Conservation (phyloP, 2,113 vertebrate genomes). For the Pollachius pollachius region DNA sequence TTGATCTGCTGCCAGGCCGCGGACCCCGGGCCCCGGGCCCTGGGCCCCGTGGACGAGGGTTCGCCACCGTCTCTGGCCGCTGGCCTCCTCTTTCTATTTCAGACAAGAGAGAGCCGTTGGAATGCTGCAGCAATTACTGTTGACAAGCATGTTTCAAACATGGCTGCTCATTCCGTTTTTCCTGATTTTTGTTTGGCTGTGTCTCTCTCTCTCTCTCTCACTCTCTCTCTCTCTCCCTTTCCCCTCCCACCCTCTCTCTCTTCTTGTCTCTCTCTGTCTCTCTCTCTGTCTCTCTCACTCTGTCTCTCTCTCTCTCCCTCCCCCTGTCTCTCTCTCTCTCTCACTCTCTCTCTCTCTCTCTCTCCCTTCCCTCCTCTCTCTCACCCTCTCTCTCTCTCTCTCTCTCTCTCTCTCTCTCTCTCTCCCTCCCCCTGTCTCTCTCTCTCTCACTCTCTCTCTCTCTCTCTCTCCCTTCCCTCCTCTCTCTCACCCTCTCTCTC, state of each 20-base stretch:
- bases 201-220: not conserved
- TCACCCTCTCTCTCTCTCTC: not conserved
- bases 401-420: not conserved
- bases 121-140: conserved; percentile 30
- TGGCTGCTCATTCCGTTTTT: not conserved
- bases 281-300: not conserved
- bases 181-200: not conserved
- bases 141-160: conserved; percentile 20
- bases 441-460: not conserved
- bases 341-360: not conserved
- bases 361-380: too few relatives aligned
- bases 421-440: too few relatives aligned
- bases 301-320: not conserved
- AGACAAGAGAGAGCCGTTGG: conserved; percentile 10
- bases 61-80: conserved; percentile 5
- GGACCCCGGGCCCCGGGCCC: conserved; percentile 7
- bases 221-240: not conserved
- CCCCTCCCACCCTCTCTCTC: not conserved
- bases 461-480: not conserved
- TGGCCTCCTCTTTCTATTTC: conserved; percentile 22
- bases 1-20: conserved; percentile 29
- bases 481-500: not conserved
- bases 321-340: not conserved
- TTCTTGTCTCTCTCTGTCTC: not conserved
- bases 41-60: too few relatives aligned